phyloP scores from a whole-genome alignment of 1,140 invertebrate genomes.

The Arion vulgaris region DNA sequence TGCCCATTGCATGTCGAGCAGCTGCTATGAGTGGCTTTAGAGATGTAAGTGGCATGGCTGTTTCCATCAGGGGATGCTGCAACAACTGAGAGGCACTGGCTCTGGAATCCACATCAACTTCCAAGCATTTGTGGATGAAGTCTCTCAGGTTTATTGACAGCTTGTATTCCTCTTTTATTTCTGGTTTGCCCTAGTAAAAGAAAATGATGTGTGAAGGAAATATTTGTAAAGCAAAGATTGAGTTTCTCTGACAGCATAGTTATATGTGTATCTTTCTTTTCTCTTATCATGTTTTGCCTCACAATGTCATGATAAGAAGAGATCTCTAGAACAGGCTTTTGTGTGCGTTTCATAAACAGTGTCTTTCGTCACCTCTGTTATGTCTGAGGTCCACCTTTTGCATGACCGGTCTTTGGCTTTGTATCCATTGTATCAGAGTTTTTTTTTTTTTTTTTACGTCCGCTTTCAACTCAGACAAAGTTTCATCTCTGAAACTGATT shows the following conservation, averaged over 20 bases:
- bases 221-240: not conserved
- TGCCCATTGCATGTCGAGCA: constrained; percentile 13
- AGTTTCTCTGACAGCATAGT: not conserved
- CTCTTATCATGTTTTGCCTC: not conserved
- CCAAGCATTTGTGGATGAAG: constrained; percentile 96
- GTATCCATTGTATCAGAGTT: no score
- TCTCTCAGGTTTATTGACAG: constrained; percentile 94
- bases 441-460: no score
- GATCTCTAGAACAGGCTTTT: no score
- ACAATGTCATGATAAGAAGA: no score
- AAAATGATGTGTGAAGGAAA: not conserved
- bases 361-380: no score
- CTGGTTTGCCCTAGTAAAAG: constrained; percentile 15
- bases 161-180: constrained; percentile 92
- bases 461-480: no score
- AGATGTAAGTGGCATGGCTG: constrained; percentile 5
- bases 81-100: constrained; percentile 89
- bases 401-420: no score
- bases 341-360: no score
- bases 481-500: no score
- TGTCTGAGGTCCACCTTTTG: no score
- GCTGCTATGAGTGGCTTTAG: constrained; percentile 21
- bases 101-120: constrained; percentile 94
- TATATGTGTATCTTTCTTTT: not conserved
- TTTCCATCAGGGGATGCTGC: constrained; percentile 88